Evolutionary conservation across 2,113 vertebrate genomes (phyloP).

Genomic region (Limnothrissa miodon): DNA sequence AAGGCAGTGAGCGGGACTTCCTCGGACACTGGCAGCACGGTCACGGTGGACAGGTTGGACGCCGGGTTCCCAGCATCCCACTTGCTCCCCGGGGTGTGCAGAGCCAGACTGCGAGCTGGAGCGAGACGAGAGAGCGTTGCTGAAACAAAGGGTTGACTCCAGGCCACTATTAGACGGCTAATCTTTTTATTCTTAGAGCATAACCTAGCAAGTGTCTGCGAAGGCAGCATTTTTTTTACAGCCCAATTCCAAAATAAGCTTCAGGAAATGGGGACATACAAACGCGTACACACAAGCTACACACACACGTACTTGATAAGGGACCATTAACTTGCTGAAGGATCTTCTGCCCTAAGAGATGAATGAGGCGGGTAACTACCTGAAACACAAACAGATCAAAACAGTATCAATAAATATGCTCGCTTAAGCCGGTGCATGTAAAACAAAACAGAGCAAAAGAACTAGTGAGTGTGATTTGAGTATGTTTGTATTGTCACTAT

Average conservation of each 20-base stretch:
- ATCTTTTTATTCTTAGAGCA: neutral
- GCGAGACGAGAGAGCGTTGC: neutral
- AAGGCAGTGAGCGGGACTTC: constrained; percentile 90
- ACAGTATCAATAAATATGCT: neutral
- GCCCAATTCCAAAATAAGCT: neutral
- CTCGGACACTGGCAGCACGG: constrained; percentile 87
- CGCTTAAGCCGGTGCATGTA: too few species aligned
- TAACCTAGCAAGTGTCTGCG: too few species aligned
- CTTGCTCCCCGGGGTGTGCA: constrained; percentile 77
- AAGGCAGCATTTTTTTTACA: too few species aligned
- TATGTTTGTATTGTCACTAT: too few species aligned
- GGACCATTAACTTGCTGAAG: constrained; percentile 85
- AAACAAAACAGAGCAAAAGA: too few species aligned
- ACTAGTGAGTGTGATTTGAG: too few species aligned
- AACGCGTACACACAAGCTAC: constrained; percentile 9
- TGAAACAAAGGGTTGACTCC: neutral
- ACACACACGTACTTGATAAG: constrained; percentile 71
- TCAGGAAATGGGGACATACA: neutral
- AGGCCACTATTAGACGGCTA: neutral
- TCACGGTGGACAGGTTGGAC: constrained; percentile 88
- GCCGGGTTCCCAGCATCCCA: constrained; percentile 86
- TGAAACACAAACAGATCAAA: constrained; percentile 46
- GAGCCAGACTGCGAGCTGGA: constrained; percentile 76
- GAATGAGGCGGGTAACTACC: constrained; percentile 94
- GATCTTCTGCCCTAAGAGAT: constrained; percentile 91